phyloP scores from a whole-genome alignment of 2,888 invertebrate species.

The Archips xylosteana region DNA sequence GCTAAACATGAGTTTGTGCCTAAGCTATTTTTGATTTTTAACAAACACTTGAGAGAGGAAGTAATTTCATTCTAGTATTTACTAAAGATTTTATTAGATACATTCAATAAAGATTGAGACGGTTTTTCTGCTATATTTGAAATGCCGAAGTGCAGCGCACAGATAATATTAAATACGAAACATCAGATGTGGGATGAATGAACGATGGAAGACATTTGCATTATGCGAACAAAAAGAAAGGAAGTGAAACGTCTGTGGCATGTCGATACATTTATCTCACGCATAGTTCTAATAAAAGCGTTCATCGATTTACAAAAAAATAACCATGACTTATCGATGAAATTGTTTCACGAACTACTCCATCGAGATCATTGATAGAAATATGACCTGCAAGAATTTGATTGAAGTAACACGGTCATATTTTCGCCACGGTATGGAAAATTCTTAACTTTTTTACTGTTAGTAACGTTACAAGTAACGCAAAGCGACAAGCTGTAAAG shows the following conservation, averaged over 20 bases:
- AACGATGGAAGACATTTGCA: slow-evolving; percentile 58
- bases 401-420: slow-evolving; percentile 1
- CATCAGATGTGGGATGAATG: slow-evolving; percentile 59
- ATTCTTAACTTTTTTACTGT: not conserved
- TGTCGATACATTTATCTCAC: slow-evolving; percentile 53
- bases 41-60: not conserved
- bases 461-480: not conserved
- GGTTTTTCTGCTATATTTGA: slow-evolving; percentile 30
- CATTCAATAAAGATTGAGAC: slow-evolving; percentile 25
- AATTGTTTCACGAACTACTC: slow-evolving; percentile 52
- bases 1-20: not conserved
- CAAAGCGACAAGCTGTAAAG: not conserved
- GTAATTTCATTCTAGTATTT: slow-evolving; percentile 17
- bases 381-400: slow-evolving; percentile 2
- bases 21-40: not conserved
- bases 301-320: slow-evolving; percentile 61
- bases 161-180: slow-evolving; percentile 29
- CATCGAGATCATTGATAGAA: slow-evolving; percentile 19
- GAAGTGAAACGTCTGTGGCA: slow-evolving; percentile 51
- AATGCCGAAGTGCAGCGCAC: slow-evolving; percentile 26
- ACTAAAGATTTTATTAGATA: slow-evolving; percentile 27
- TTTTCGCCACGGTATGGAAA: not conserved
- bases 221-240: slow-evolving; percentile 61
- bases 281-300: slow-evolving; percentile 63
- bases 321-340: slow-evolving; percentile 58